Conservation (phyloP, 2,797 vertebrate genomes). For the Lophura swinhoii region DNA sequence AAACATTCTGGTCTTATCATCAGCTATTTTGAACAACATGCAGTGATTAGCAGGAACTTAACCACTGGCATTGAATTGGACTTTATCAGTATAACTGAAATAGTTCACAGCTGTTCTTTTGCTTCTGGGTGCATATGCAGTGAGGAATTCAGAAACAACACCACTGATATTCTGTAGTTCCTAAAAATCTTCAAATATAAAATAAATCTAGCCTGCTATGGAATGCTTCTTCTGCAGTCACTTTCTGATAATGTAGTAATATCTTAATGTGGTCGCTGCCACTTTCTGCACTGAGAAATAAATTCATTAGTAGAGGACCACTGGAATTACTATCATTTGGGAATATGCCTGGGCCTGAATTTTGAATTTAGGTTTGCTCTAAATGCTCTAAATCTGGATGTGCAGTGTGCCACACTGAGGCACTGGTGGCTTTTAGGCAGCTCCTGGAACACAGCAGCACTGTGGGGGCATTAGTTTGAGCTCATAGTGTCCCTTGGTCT, state of each 20-base stretch:
- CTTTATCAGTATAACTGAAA: constrained; percentile 28
- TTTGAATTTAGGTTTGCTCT: neutral
- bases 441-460: neutral
- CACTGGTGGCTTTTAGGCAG: neutral
- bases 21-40: neutral
- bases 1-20: neutral
- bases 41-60: neutral
- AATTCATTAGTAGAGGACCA: neutral
- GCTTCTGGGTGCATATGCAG: neutral
- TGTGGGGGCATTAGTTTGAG: neutral
- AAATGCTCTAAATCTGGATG: neutral
- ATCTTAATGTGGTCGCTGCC: neutral
- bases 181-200: neutral
- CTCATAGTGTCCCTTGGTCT: neutral
- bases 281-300: neutral
- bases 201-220: neutral
- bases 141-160: neutral
- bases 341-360: neutral
- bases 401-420: neutral
- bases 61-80: neutral
- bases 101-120: constrained; percentile 21
- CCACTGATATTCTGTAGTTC: neutral
- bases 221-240: neutral
- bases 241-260: neutral
- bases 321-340: neutral